Base-by-base conservation (phyloP, 2,113 vertebrate species). In the Scartelaos histophorus region DNA sequence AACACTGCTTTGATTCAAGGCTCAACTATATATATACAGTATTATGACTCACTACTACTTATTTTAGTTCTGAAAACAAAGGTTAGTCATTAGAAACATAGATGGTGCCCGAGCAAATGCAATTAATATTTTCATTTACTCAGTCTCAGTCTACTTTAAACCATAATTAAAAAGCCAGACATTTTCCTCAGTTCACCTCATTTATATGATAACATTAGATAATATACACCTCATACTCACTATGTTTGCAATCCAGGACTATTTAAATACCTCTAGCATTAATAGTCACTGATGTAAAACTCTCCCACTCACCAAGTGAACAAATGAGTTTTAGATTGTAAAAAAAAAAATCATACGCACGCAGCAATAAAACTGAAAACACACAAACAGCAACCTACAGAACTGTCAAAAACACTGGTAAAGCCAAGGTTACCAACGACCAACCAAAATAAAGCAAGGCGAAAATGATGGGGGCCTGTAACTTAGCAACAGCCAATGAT, bases 401-500 rank as follows among this genome's bases (percentile, higher is more conserved):
- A 75, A 85, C 64, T 71, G 71, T 86, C 74, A 74, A 79, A 87
- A 79, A 53, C 49, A 67, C 46, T 43, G 45, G 78, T 70, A 35
- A 82, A 76, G 72, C 75, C 73, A 69, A 81, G 72, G 79, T 64
- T 73, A 69, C 74, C 70, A 83, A 81, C 87, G 82, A 81, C 78
- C 66, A 22, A 58, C 46, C 65, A 60, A 67, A 77, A 67, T n/a
- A 78, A 73, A 79, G 72, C 24, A 17, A 60, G 10, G 53, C 19
- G 17, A 56, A 24, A 29, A 78, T 85, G 82, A 80, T 84, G 79
- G 82, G 79, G 84, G 84, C 85, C 43, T 79, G 90, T 92, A 90
- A 81, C 89, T 86, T 87, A 91, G 90, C 90, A 92, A 92, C 90
- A 84, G 68, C 82, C 84, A 90, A 87, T 91, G 84, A 87, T 69